Conservation (phyloP, 2,113 vertebrate species). For the Perca fluviatilis region DNA sequence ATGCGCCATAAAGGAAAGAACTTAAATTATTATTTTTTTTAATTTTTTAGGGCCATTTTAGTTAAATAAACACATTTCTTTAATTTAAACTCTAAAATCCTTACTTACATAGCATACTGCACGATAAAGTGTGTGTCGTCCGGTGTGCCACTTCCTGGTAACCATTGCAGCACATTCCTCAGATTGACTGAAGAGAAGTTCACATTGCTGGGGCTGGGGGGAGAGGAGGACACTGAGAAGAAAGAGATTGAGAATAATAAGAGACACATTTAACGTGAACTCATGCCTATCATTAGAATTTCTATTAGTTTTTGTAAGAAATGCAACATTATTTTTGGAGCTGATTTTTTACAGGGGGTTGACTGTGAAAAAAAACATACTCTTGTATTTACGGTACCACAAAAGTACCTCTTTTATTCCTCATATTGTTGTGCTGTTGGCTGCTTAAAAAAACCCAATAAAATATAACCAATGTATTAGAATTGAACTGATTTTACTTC, state of each 20-base stretch:
- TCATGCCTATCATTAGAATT: neutral
- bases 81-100: neutral
- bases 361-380: neutral
- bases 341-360: neutral
- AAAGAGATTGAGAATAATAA: neutral
- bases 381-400: neutral
- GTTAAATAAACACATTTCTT: neutral
- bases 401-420: neutral
- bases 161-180: constrained; percentile 90
- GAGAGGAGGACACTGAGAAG: constrained; percentile 45
- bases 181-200: constrained; percentile 89
- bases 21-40: neutral
- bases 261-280: neutral
- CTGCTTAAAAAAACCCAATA: constrained; percentile 10
- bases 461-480: neutral
- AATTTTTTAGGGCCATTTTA: neutral
- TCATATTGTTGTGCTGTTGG: neutral
- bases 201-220: constrained; percentile 80
- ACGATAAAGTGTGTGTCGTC: constrained; percentile 84
- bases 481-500: neutral
- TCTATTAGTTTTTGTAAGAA: neutral
- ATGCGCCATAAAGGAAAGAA: neutral
- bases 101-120: constrained; percentile 91
- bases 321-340: neutral
- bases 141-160: constrained; percentile 76